Percentiles rank a stretch among this genome's conserved stretches.
These are phyloP conservation scores for Drosophila kohkoa DNA, from an alignment of 1,140 invertebrate species.

Conservation along the genomic window DNA sequence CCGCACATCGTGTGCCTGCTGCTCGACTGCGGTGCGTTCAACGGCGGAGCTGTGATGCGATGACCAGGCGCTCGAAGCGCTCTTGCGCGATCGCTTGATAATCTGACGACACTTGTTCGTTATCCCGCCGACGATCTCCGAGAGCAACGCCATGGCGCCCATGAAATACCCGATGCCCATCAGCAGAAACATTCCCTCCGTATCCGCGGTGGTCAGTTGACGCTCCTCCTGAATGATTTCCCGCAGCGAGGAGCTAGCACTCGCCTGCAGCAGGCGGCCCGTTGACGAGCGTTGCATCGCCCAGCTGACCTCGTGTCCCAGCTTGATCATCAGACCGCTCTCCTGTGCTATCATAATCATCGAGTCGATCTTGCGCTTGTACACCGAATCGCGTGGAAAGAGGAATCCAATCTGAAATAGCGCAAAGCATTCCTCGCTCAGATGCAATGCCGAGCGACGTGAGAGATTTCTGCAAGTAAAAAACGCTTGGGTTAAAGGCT, in stretches of 20 bases:
- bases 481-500: neutral
- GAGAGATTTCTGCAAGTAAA: slow-evolving; percentile 76
- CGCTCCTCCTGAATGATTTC: slow-evolving; percentile 87
- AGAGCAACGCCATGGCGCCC: slow-evolving; percentile 86
- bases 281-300: slow-evolving; percentile 87
- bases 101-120: slow-evolving; percentile 86
- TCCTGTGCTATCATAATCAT: slow-evolving; percentile 88
- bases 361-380: slow-evolving; percentile 86
- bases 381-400: slow-evolving; percentile 87
- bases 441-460: slow-evolving; percentile 88
- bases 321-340: slow-evolving; percentile 88
- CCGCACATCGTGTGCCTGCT: slow-evolving; percentile 53
- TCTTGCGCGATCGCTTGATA: slow-evolving; percentile 67
- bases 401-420: slow-evolving; percentile 88
- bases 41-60: slow-evolving; percentile 57
- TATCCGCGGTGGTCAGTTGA: slow-evolving; percentile 89
- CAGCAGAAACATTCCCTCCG: slow-evolving; percentile 91
- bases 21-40: slow-evolving; percentile 42
- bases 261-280: slow-evolving; percentile 87
- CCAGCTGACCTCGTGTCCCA: slow-evolving; percentile 89
- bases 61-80: slow-evolving; percentile 67
- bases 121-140: slow-evolving; percentile 88
- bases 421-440: slow-evolving; percentile 90
- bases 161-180: slow-evolving; percentile 88
- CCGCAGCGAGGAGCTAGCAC: slow-evolving; percentile 56